phyloP scores from a whole-genome alignment of 2,113 vertebrate genomes.

The Kobus ellipsiprymnus region DNA sequence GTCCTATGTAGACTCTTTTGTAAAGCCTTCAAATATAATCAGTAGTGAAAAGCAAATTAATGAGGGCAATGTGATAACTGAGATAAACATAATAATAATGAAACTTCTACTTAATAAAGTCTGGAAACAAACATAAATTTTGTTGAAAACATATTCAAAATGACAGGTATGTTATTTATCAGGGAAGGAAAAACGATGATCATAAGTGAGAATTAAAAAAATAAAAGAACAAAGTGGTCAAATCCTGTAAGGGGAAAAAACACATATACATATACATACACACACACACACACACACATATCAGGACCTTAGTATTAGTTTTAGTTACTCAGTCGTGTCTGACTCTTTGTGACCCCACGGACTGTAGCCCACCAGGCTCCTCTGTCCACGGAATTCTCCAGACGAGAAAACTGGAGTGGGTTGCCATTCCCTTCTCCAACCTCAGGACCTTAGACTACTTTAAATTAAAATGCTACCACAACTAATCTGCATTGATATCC shows the following conservation, averaged over 20 bases:
- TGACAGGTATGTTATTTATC: not conserved
- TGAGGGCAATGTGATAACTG: not conserved
- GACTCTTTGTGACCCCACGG: not conserved
- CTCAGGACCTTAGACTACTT: not conserved
- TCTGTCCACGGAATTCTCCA: not conserved
- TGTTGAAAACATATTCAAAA: not conserved
- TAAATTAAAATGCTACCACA: not conserved
- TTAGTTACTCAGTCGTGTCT: accelerated
- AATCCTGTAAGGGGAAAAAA: not conserved
- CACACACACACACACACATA: not conserved
- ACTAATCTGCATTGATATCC: not conserved
- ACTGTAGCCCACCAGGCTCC: not conserved
- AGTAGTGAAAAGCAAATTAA: not conserved
- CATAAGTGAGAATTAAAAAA: not conserved
- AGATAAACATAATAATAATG: not conserved
- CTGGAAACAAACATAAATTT: not conserved
- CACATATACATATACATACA: accelerated
- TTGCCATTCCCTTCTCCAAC: too few relatives aligned
- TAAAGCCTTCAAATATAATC: not conserved
- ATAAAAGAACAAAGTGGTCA: not conserved
- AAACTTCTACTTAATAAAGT: not conserved
- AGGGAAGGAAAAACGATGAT: not conserved
- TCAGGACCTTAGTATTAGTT: not conserved
- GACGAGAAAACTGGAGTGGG: too few relatives aligned
- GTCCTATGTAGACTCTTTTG: not conserved